Conservation (phyloP, 2,888 invertebrate species). For the Pyrrhia umbra region DNA sequence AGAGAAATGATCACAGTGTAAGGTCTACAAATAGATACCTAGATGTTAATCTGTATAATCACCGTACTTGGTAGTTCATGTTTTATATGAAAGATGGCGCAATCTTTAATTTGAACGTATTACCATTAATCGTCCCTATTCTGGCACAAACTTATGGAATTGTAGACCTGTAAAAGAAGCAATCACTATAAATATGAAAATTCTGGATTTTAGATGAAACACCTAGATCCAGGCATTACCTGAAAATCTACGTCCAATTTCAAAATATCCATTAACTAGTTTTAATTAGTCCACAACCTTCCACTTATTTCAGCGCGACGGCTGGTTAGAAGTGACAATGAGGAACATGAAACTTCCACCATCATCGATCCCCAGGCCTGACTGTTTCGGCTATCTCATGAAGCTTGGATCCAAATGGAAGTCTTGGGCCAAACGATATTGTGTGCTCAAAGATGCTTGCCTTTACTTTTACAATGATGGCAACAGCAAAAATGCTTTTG, state of each 20-base stretch:
- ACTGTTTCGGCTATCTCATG: constrained; percentile 97
- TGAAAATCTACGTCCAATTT: no score
- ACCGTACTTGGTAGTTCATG: background rate
- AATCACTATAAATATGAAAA: no score
- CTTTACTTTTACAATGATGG: constrained; percentile 98
- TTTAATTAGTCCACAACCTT: background rate
- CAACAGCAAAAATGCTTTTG: constrained; percentile 96
- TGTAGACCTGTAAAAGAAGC: constrained; percentile 8
- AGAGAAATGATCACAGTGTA: background rate
- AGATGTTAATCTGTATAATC: no score
- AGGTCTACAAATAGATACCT: background rate
- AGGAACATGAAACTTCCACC: constrained; percentile 95
- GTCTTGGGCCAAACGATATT: constrained; percentile 97
- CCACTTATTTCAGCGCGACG: constrained; percentile 77
- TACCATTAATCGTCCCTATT: background rate
- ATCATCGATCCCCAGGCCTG: constrained; percentile 94
- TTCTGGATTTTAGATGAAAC: no score
- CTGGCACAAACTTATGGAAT: constrained; percentile 33
- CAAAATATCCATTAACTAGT: no score
- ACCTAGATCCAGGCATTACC: no score
- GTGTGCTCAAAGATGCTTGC: constrained; percentile 98
- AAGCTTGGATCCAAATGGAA: constrained; percentile 96
- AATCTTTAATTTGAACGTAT: background rate
- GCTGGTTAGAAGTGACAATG: constrained; percentile 92
- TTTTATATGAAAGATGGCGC: constrained; percentile 48